Evolutionary conservation across 2,888 invertebrate genomes (phyloP).

Genomic region (Drosophila neonasuta): DNA sequence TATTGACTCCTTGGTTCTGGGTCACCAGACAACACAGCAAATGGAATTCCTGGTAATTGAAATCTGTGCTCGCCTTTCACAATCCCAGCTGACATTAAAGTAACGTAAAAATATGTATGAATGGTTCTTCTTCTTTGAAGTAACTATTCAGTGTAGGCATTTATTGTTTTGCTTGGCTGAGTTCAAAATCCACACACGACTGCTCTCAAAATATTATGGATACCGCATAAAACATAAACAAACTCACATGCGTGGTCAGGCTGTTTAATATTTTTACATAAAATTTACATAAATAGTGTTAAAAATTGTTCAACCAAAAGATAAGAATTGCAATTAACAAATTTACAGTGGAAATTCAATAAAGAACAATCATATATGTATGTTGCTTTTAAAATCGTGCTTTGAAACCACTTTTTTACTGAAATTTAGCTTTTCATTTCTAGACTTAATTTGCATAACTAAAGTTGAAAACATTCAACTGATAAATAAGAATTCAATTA

Average conservation of each 20-base stretch:
- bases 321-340: constrained; percentile 3
- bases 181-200: constrained; percentile 12
- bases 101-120: constrained; percentile 66
- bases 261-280: not conserved
- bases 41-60: constrained; percentile 54
- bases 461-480: no score
- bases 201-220: constrained; percentile 30
- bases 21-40: not conserved
- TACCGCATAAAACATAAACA: constrained; percentile 31
- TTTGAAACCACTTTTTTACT: no score
- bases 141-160: constrained; percentile 16
- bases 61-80: constrained; percentile 46
- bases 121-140: constrained; percentile 18
- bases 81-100: constrained; percentile 31
- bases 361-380: not conserved
- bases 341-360: not conserved
- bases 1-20: not conserved
- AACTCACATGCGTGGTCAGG: not conserved
- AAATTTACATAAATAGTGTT: constrained; percentile 20
- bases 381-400: not conserved
- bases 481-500: no score
- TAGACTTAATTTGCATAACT: no score
- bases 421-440: no score
- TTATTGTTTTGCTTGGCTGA: constrained; percentile 16
- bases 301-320: not conserved